These are phyloP conservation scores for Pterostichus niger DNA, from an alignment of 2,888 invertebrate genomes.

Conservation along the genomic window DNA sequence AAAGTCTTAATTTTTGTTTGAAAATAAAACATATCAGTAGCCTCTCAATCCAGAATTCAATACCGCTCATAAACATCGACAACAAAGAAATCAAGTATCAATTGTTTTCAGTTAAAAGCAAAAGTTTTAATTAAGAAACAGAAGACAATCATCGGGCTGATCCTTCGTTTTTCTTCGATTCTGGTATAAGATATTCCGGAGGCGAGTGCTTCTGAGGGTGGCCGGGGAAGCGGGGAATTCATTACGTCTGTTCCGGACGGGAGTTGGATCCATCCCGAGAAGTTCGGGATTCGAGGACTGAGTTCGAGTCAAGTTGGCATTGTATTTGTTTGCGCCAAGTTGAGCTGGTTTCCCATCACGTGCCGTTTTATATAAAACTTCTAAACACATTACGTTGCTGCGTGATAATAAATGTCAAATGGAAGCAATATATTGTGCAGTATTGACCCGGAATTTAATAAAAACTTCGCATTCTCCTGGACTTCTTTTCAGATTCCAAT, in stretches of 20 bases:
- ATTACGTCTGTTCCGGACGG: conserved; percentile 47
- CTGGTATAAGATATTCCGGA: conserved; percentile 49
- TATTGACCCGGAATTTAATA: conserved; percentile 66
- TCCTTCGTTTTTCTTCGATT: conserved; percentile 36
- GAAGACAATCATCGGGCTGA: conserved; percentile 46
- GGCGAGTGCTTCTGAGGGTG: not conserved
- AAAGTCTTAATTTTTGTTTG: not conserved
- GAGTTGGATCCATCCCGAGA: conserved; percentile 8
- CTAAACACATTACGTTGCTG: conserved; percentile 65
- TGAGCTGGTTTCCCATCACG: conserved; percentile 55
- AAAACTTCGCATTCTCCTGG: conserved; percentile 64
- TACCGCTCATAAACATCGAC: conserved; percentile 27
- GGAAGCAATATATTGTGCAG: conserved; percentile 66
- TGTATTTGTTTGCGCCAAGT: conserved; percentile 55
- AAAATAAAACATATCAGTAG: conserved; percentile 34
- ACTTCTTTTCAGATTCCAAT: conserved; percentile 64
- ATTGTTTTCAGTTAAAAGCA: conserved; percentile 48
- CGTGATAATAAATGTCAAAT: conserved; percentile 66
- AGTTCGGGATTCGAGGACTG: conserved; percentile 30
- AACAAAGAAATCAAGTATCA: conserved; percentile 55
- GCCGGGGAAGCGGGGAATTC: conserved; percentile 41
- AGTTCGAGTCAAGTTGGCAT: conserved; percentile 55
- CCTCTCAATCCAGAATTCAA: conserved; percentile 22
- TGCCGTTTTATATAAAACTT: conserved; percentile 65
- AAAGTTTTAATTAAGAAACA: conserved; percentile 62